phyloP scores from a whole-genome alignment of 2,797 vertebrate genomes.

The Uromys caudimaculatus region DNA sequence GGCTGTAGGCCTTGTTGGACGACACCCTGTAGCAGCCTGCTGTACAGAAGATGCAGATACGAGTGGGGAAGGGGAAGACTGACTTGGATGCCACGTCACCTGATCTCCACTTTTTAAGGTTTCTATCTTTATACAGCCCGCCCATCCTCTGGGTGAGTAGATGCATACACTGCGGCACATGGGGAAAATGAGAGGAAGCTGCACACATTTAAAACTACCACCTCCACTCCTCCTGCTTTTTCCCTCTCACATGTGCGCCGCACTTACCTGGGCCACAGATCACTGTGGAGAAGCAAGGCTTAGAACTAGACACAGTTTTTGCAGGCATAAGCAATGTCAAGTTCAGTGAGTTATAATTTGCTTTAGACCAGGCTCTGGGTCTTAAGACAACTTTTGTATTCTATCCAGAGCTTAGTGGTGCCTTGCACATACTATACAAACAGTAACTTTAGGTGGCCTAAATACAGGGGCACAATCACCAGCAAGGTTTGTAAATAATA shows the following conservation, averaged over 20 bases:
- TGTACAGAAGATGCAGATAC: not conserved
- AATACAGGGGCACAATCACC: not conserved
- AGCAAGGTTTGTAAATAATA: constrained; percentile 23
- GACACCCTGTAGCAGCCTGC: not conserved
- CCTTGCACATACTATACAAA: not conserved
- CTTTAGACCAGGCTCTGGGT: constrained; percentile 13
- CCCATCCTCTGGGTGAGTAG: not conserved
- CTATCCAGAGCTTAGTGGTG: not conserved
- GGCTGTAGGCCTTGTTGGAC: not conserved
- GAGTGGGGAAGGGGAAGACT: not conserved
- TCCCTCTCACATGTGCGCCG: not conserved
- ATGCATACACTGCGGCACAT: not conserved
- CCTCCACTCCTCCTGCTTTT: not conserved
- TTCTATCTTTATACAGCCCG: not conserved
- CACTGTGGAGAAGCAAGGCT: not conserved
- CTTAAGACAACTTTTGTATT: constrained; percentile 2
- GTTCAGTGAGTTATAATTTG: constrained; percentile 17
- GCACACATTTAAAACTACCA: not conserved
- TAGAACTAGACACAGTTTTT: not conserved
- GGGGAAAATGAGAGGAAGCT: constrained; percentile 21
- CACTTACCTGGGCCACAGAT: not conserved
- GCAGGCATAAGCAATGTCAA: constrained; percentile 25
- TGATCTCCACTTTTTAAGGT: not conserved
- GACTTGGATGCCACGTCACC: not conserved
- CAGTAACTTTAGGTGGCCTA: not conserved